These are phyloP conservation scores for Acanthosepion esculentum DNA, from an alignment of 2,888 invertebrate genomes.

Conservation along the genomic window DNA sequence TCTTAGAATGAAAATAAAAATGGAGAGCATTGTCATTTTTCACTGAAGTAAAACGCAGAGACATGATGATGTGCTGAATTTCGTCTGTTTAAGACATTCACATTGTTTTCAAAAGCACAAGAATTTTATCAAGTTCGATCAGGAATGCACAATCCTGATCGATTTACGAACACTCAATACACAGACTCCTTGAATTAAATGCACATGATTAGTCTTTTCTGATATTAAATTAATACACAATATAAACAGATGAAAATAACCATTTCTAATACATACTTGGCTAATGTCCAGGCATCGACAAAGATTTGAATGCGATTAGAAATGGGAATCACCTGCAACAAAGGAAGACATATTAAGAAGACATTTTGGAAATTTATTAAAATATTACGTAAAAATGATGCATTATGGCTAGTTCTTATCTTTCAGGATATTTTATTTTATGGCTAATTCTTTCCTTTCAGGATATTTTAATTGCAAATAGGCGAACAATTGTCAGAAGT, in stretches of 20 bases:
- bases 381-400: neutral
- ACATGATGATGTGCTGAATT: too few species aligned
- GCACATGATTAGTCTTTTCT: too few species aligned
- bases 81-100: too few species aligned
- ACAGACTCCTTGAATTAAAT: neutral
- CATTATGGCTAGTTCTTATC: neutral
- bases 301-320: constrained; percentile 42
- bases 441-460: neutral
- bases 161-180: neutral
- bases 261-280: constrained; percentile 36
- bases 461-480: too few species aligned
- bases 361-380: neutral
- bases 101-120: too few species aligned
- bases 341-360: neutral
- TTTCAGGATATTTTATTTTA: neutral
- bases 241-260: neutral
- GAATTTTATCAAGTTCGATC: too few species aligned
- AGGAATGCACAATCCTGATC: too few species aligned
- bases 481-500: too few species aligned
- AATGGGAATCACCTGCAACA: constrained; percentile 43
- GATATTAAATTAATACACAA: too few species aligned
- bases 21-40: too few species aligned
- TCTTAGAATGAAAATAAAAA: too few species aligned
- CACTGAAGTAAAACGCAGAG: too few species aligned
- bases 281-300: constrained; percentile 43